Evolutionary conservation across 2,797 vertebrate species (phyloP), one percentile per base, ranked within the genome.

Genomic region (Ptychadena robeensis): DNA sequence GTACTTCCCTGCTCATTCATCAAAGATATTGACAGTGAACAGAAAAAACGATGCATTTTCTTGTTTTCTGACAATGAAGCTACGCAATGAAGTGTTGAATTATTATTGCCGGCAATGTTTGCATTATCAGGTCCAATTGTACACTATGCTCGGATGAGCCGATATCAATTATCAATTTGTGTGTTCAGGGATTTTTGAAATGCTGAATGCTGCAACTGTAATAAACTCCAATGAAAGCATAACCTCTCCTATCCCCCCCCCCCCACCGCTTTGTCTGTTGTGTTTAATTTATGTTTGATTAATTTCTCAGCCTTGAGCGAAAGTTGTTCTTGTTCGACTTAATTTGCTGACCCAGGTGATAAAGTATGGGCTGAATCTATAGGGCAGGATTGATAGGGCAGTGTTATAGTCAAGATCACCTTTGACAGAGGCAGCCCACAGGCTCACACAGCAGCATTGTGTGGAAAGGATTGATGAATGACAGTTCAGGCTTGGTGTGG

Each of bases 361-460:
- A 84, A 80, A 68, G 25, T 22, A 35, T 37, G 30, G 30, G 15
- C 53, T 34, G 22, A 27, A 73, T 53, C 30, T 65, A 27, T 61
- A 32, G 34, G 14, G 12, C 34, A 34, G 34, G 30, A 68, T 79
- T 64, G 63, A 48, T 37, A 40, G 5, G 12, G 27, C 53, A 37
- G 71, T 48, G 74, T 38, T 79, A 57, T 27, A 73, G 68, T 14
- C 1, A 27, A 64, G 34, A 81, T 85, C 73, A 80, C 82, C 77
- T 79, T 72, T 80, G 76, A 79, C 68, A 78, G 73, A 68, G 6
- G 35, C 73, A 40, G 38, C 59, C 44, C 32, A 72, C 59, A 44
- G 71, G 77, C 71, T 37, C 64, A 80, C 78, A 85, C 78, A 65
- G 78, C 65, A n/a, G 73, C 78, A 81, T 85, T 85, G 78, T 85